Base-by-base conservation (phyloP, 2,113 vertebrate species). In the human (Homo sapiens) region DNA sequence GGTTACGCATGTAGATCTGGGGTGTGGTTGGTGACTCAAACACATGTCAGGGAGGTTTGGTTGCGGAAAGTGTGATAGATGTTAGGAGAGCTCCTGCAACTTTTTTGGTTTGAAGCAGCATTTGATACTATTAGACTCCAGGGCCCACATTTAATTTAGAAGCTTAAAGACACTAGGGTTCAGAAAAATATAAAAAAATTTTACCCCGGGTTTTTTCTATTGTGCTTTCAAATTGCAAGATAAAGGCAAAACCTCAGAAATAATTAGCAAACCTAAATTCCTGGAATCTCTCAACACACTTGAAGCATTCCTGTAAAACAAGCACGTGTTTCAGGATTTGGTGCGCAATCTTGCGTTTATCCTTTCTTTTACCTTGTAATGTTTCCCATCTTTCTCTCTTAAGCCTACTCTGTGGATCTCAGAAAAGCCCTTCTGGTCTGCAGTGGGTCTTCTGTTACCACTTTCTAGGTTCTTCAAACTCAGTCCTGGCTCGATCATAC, bases 211-310 rank as follows among this genome's bases (percentile, higher is more conserved):
- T 4, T 84, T 22, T 40, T 38, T 82, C n/a, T n/a, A 11, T 10
- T 38, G 1, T 80, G 18, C 5, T 83, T 91, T 92, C 64, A 68
- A 81, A 66, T 91, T 48, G 40, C 40, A 82, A 23, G 27, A 78
- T 78, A 90, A 84, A 96, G 75, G 48, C 22, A 82, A 95, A 94
- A 79, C 22, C 27, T 81, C 30, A 82, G 32, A 96, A 43, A 13
- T 75, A 93, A 92, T 89, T 75, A 23, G 5, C 20, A 82, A 93
- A 59, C 35, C 22, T 78, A 61, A 38, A 52, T 40, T 86, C 45
- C 27, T 86, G 50, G 73, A 84, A 91, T 57, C 25, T 89, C 61
- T 92, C 55, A 61, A 64, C 22, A 40, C 11, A 45, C 27, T 48
- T 55, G 45, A 45, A 92, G 57, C 38, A 70, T 40, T 20, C 30